These are phyloP conservation scores for Pseudorhombus dupliciocellatus DNA, from an alignment of 2,113 vertebrate genomes.

Conservation along the genomic window DNA sequence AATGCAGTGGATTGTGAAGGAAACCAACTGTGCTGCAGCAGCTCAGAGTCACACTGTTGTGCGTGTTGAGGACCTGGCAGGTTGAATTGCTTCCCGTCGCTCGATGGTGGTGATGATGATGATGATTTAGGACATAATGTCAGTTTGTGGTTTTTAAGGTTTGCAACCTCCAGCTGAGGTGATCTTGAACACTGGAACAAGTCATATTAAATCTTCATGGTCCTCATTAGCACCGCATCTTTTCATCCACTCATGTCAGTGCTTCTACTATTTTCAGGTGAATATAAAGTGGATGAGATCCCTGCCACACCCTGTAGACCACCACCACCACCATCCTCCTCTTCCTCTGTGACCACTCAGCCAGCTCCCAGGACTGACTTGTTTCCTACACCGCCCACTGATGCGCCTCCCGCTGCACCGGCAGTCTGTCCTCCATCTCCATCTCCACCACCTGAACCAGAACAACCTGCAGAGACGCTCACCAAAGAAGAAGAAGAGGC, in stretches of 20 bases:
- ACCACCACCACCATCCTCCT: conserved; percentile 46
- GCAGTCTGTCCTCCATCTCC: conserved; percentile 27
- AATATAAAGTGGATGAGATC: conserved; percentile 73
- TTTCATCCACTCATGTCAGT: too few relatives aligned
- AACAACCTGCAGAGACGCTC: conserved; percentile 80
- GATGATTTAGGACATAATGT: not conserved
- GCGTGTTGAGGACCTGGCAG: not conserved
- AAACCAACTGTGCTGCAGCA: conserved; percentile 5
- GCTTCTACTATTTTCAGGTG: conserved; percentile 66
- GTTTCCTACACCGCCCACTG: conserved; percentile 11
- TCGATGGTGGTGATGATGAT: too few relatives aligned
- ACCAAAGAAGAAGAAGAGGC: conserved; percentile 87
- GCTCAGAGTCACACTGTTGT: not conserved
- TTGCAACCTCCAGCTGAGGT: too few relatives aligned
- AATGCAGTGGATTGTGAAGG: conserved; percentile 18
- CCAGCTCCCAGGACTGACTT: conserved; percentile 82
- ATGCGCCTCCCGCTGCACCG: conserved; percentile 7
- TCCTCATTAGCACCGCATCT: too few relatives aligned
- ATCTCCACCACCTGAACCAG: conserved; percentile 43
- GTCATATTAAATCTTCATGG: too few relatives aligned
- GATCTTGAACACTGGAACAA: too few relatives aligned
- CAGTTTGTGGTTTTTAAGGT: not conserved
- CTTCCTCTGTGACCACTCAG: conserved; percentile 85
- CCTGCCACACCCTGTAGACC: conserved; percentile 18
- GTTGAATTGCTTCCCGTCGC: conserved; percentile 12